phyloP scores from a whole-genome alignment of 2,113 vertebrate genomes.

The Zeus faber region DNA sequence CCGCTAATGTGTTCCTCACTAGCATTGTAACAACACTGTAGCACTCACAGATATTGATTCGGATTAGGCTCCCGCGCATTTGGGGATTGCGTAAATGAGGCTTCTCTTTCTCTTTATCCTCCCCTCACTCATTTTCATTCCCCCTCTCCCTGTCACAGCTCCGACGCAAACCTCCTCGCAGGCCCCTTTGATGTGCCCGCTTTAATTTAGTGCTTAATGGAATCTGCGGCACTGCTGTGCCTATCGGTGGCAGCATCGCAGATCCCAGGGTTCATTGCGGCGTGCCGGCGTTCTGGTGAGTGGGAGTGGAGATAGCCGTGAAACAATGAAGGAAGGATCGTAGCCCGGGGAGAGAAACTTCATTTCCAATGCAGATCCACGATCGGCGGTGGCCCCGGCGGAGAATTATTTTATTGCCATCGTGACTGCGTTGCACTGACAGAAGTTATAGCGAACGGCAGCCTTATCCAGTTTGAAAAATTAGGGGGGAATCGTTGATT shows the following conservation, averaged over 20 bases:
- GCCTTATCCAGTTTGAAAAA: too few relatives aligned
- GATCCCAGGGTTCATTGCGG: constrained; percentile 66
- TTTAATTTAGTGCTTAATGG: constrained; percentile 80
- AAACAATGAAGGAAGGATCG: constrained; percentile 66
- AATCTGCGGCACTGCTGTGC: constrained; percentile 67
- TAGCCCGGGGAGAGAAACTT: constrained; percentile 56
- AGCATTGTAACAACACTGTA: constrained; percentile 61
- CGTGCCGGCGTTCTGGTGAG: constrained; percentile 66
- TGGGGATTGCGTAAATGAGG: constrained; percentile 66
- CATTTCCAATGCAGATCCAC: constrained; percentile 63
- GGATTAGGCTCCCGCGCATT: constrained; percentile 69
- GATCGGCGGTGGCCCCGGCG: too few relatives aligned
- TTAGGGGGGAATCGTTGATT: too few relatives aligned
- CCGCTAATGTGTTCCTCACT: constrained; percentile 61
- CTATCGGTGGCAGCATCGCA: constrained; percentile 74
- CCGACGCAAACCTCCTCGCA: constrained; percentile 59
- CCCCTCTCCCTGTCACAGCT: constrained; percentile 60
- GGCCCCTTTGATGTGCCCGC: constrained; percentile 74
- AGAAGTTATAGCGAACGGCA: too few relatives aligned
- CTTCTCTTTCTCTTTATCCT: constrained; percentile 30
- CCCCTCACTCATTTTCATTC: constrained; percentile 55
- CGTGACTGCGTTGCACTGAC: too few relatives aligned
- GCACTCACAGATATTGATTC: constrained; percentile 72
- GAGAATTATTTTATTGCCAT: too few relatives aligned
- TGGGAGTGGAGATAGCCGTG: constrained; percentile 74